These are phyloP conservation scores for Pangasius macronema DNA, from an alignment of 2,797 vertebrate species.

Conservation along the genomic window DNA sequence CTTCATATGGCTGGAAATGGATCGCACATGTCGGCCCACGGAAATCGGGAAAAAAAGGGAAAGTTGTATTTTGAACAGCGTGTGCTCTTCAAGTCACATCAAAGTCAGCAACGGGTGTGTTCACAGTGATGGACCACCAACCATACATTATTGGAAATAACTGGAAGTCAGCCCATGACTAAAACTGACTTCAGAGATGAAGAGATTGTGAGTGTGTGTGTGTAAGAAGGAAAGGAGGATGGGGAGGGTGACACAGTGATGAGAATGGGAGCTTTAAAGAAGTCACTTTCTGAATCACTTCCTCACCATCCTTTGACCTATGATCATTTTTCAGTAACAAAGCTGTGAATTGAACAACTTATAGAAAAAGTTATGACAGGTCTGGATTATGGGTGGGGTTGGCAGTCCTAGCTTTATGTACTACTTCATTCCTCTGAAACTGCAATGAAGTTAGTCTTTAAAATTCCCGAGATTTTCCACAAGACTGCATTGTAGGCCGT, in stretches of 20 bases:
- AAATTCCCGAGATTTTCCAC: conserved; percentile 17
- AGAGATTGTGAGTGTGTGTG: conserved; percentile 3
- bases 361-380: not conserved
- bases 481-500: not conserved
- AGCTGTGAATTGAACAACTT: not conserved
- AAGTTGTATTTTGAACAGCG: conserved; percentile 34
- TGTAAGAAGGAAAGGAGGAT: conserved; percentile 22
- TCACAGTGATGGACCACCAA: conserved; percentile 53
- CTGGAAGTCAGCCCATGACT: conserved; percentile 31
- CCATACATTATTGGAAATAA: conserved; percentile 56
- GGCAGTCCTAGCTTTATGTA: not conserved
- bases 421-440: conserved; percentile 6
- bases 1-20: conserved; percentile 52
- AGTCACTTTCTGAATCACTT: conserved; percentile 21
- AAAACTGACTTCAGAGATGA: conserved; percentile 18
- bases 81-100: conserved; percentile 70
- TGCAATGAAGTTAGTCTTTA: not conserved
- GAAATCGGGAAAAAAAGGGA: conserved; percentile 31
- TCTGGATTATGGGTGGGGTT: not conserved
- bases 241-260: not conserved
- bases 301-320: not conserved
- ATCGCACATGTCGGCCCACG: conserved; percentile 32
- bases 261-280: not conserved
- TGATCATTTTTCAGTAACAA: not conserved
- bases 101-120: conserved; percentile 57